These are phyloP conservation scores for Ctena decussata DNA, from an alignment of 2,888 invertebrate species.

Conservation along the genomic window DNA sequence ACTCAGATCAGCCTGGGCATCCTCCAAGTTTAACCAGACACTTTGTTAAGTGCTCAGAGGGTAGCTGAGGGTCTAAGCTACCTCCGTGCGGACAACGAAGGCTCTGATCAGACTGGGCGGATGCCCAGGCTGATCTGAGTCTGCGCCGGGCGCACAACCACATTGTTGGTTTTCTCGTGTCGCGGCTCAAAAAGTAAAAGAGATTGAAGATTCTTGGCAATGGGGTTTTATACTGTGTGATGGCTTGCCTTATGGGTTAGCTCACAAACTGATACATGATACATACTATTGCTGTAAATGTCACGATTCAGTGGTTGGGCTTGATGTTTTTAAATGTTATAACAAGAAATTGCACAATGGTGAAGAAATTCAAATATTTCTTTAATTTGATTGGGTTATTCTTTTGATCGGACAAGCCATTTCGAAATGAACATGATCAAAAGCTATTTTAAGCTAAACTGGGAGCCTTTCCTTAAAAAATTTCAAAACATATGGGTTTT, in stretches of 20 bases:
- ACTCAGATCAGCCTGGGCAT: too few species aligned
- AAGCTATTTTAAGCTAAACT: constrained; percentile 9
- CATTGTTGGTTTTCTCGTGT: too few species aligned
- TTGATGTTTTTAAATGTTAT: not conserved
- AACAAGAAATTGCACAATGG: not conserved
- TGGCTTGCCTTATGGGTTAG: not conserved
- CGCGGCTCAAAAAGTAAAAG: too few species aligned
- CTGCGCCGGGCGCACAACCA: too few species aligned
- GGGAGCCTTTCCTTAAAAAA: not conserved
- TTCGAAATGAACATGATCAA: constrained; percentile 19
- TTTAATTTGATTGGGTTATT: constrained; percentile 6
- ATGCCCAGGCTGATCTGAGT: too few species aligned
- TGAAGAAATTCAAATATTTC: not conserved
- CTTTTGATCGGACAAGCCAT: not conserved
- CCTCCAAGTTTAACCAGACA: too few species aligned
- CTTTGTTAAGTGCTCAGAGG: too few species aligned
- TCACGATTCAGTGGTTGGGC: not conserved
- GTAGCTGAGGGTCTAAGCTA: too few species aligned
- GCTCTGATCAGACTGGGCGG: too few species aligned
- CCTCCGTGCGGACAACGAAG: too few species aligned
- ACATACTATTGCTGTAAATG: not conserved
- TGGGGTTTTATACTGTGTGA: not conserved
- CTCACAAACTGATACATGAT: not conserved
- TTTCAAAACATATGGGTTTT: not conserved
- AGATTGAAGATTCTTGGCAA: too few species aligned